Evolutionary conservation across 37 sponge, comb jelly and placozoan species (phyloP), one percentile per base, ranked within the genome.

Genomic region (Ianthella basta): DNA sequence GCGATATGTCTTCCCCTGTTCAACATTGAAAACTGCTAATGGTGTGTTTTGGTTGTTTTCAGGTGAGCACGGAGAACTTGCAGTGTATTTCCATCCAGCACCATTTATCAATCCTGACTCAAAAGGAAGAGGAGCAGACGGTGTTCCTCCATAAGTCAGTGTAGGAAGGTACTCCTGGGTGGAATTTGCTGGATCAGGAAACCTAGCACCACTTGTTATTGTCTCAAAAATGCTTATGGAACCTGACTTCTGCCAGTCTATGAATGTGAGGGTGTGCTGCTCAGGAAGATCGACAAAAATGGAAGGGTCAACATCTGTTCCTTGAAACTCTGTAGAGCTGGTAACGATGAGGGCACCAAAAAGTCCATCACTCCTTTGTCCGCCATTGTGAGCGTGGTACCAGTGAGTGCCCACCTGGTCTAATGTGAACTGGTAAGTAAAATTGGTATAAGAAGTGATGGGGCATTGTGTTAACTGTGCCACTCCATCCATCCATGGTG

Each of bases 401-500:
- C 95, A 95, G 74, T 87, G 87, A 30, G 95, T 95, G 0, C 95
- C 95, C 27, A 89, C 35, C 24, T 86, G 90, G 12, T 18, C 25
- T 20, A 92, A 89, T 53, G 61, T 75, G 65, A 95, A 95, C 5
- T 69, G 81, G 80, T 95, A 95, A 18, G 60, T 73, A 57, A 89
- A 94, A 15, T 55, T 33, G 37, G 81, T 72, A 15, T 66, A 82
- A 10, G 95, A 82, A 21, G 4, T 29, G 21, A 94, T 94, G 21
- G 87, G 89, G 24, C 86, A 79, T 34, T 94, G 95, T 20, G 95
- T 82, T 24, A 94, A 60, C 2, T 72, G 69, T 1, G 80, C 89
- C 3, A 91, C 95, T 19, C 95, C 95, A 83, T 94, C 95, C 89
- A 89, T 88, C 89, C 89, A 91, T 19, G 89, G 89, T n/a, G 85